Evolutionary conservation across 2,797 vertebrate species (phyloP).

Genomic region (Propithecus perrieri): DNA sequence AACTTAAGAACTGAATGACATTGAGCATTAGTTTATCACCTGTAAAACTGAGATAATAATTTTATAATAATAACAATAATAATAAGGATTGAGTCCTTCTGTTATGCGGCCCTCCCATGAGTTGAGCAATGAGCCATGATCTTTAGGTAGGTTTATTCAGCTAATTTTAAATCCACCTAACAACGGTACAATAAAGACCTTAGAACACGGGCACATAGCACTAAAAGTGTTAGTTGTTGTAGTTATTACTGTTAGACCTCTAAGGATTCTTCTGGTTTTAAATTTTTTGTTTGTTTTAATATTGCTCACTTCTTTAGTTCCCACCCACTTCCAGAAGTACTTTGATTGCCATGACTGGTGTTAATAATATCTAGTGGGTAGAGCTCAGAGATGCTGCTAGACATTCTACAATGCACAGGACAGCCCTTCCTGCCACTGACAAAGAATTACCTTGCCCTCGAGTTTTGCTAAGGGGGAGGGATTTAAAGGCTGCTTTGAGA

Average conservation of each 20-base stretch:
- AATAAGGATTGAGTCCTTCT: neutral
- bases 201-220: neutral
- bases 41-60: neutral
- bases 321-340: neutral
- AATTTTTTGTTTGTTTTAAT: neutral
- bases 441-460: neutral
- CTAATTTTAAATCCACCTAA: neutral
- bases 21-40: neutral
- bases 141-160: neutral
- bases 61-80: neutral
- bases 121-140: neutral
- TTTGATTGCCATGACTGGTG: neutral
- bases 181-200: neutral
- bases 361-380: neutral
- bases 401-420: neutral
- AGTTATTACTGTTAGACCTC: neutral
- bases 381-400: neutral
- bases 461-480: neutral
- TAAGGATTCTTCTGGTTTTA: neutral
- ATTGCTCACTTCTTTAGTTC: neutral
- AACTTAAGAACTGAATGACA: neutral
- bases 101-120: neutral
- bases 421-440: neutral
- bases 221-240: neutral
- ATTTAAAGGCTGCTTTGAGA: neutral